phyloP scores from a whole-genome alignment of 2,113 vertebrate species.

The Caranx ignobilis region DNA sequence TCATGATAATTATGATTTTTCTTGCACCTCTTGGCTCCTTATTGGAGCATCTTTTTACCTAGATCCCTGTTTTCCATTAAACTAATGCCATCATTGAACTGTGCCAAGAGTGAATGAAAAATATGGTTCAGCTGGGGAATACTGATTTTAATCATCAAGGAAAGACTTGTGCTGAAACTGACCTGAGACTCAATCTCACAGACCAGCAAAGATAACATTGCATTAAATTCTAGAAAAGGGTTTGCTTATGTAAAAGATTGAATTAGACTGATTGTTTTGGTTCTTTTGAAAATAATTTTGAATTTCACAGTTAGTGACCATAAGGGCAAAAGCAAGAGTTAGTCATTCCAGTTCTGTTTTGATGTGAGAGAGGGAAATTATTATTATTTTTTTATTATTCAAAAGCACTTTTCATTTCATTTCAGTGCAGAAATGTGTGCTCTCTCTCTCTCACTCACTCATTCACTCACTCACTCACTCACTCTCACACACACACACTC shows the following conservation, averaged over 20 bases:
- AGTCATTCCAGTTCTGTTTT: constrained; percentile 30
- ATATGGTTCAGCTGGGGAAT: background rate
- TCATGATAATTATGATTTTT: background rate
- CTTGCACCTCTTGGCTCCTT: background rate
- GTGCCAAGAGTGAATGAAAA: background rate
- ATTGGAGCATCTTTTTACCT: background rate
- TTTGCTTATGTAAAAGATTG: constrained; percentile 25
- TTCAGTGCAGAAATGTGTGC: background rate
- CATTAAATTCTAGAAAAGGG: background rate
- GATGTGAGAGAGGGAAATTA: constrained; percentile 15
- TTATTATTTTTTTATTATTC: constrained; percentile 15
- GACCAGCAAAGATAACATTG: background rate
- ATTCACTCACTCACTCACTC: no score
- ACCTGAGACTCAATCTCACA: background rate
- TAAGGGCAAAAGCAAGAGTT: constrained; percentile 17
- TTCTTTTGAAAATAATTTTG: constrained; percentile 39
- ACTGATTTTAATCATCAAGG: background rate
- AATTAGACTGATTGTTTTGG: constrained; percentile 31
- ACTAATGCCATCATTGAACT: background rate
- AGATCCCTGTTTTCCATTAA: background rate
- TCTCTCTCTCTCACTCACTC: background rate
- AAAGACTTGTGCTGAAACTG: background rate
- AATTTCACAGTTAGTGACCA: constrained; percentile 52
- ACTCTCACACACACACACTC: no score
- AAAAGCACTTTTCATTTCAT: constrained; percentile 25